These are phyloP conservation scores for Hoplodrina ambigua DNA, from an alignment of 2,888 invertebrate genomes.

Conservation along the genomic window DNA sequence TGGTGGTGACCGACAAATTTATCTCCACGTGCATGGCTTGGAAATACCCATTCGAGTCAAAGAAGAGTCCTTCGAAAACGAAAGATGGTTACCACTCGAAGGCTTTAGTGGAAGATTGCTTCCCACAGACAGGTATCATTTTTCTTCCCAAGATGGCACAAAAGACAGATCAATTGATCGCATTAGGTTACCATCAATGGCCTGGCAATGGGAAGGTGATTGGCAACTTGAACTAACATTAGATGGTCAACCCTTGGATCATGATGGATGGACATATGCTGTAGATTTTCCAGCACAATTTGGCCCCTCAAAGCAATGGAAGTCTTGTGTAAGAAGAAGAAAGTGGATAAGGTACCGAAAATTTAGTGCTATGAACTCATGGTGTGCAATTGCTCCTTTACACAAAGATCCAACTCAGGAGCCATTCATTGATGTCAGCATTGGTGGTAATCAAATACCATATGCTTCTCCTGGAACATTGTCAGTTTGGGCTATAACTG, in stretches of 20 bases:
- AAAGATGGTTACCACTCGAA: conserved; percentile 97
- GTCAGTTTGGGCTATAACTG: conserved; percentile 98
- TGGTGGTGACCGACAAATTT: conserved; percentile 97
- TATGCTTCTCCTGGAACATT: conserved; percentile 94
- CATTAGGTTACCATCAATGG: conserved; percentile 97
- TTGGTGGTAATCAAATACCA: conserved; percentile 96
- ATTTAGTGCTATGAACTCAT: conserved; percentile 97
- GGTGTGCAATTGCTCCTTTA: conserved; percentile 97
- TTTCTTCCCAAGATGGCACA: conserved; percentile 96
- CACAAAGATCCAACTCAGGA: conserved; percentile 97
- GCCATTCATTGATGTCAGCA: conserved; percentile 97
- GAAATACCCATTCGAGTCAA: conserved; percentile 97
- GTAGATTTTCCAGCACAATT: conserved; percentile 97
- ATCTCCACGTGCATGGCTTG: conserved; percentile 96
- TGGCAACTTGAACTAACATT: conserved; percentile 96
- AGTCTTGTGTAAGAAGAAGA: conserved; percentile 96
- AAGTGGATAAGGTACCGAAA: conserved; percentile 97
- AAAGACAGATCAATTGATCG: conserved; percentile 94
- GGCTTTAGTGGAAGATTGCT: conserved; percentile 95
- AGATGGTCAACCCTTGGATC: conserved; percentile 96
- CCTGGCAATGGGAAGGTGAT: conserved; percentile 99
- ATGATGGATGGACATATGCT: conserved; percentile 98
- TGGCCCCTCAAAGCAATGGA: conserved; percentile 95
- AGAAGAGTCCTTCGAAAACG: conserved; percentile 98
- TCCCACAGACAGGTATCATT: conserved; percentile 96